Evolutionary conservation across 2,797 vertebrate species (phyloP).

Genomic region (Lutjanus campechanus): DNA sequence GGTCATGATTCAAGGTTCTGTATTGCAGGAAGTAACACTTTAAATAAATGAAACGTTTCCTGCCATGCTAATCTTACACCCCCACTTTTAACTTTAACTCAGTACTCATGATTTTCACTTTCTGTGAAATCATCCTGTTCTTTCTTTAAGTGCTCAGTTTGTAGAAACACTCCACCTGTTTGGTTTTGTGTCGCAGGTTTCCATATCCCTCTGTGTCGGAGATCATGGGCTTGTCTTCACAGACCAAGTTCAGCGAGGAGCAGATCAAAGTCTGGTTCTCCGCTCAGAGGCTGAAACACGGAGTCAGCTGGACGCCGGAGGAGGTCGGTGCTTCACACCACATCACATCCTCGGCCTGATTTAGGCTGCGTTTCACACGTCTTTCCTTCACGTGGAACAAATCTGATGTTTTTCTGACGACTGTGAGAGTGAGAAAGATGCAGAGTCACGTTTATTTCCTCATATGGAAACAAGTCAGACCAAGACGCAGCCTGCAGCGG

Average conservation of each 20-base stretch:
- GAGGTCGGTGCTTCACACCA: conserved; percentile 80
- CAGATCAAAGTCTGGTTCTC: conserved; percentile 99
- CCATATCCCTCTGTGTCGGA: conserved; percentile 96
- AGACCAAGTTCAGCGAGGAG: conserved; percentile 97
- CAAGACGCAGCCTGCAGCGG: background rate
- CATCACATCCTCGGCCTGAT: background rate
- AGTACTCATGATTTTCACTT: too few species aligned
- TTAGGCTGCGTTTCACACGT: background rate
- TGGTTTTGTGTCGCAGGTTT: conserved; percentile 78
- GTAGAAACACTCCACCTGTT: background rate
- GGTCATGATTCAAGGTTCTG: too few species aligned
- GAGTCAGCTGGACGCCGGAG: conserved; percentile 98
- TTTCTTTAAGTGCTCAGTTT: background rate
- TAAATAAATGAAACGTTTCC: too few species aligned
- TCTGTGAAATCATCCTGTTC: background rate
- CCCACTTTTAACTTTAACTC: too few species aligned
- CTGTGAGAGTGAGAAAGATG: background rate
- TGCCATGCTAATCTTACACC: too few species aligned
- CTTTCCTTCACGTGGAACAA: background rate
- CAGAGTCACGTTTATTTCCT: background rate
- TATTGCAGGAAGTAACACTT: too few species aligned
- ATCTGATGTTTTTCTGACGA: background rate
- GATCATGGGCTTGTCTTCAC: conserved; percentile 92
- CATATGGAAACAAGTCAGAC: too few species aligned
- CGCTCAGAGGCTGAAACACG: conserved; percentile 96